Base-by-base conservation (phyloP, 2,113 vertebrate genomes). In the Megaleporinus macrocephalus region DNA sequence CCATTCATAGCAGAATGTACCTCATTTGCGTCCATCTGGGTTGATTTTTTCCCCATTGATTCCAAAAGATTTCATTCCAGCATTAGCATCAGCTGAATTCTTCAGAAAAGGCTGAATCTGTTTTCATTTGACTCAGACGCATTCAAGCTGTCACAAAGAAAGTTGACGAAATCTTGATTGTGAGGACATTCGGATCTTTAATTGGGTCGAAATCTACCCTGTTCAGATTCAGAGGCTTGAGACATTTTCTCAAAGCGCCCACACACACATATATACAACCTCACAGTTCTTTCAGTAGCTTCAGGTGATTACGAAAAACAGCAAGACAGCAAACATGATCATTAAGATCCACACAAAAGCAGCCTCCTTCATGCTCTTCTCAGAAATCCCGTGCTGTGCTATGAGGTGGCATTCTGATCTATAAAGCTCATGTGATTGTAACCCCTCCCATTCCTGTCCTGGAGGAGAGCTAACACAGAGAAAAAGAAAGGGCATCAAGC, bases 331-430 rank as follows among this genome's bases (percentile, higher is more conserved):
- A n/a, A n/a, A n/a, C n/a, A n/a, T n/a, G n/a, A n/a, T n/a, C n/a
- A n/a, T n/a, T n/a, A n/a, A n/a, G n/a, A n/a, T n/a, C n/a, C n/a
- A n/a, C n/a, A n/a, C n/a, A n/a, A n/a, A n/a, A n/a, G n/a, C n/a
- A n/a, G n/a, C n/a, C n/a, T n/a, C n/a, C n/a, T n/a, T n/a, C n/a
- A n/a, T n/a, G n/a, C n/a, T n/a, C n/a, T n/a, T n/a, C n/a, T n/a
- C n/a, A n/a, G n/a, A n/a, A n/a, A n/a, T n/a, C n/a, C n/a, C n/a
- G n/a, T n/a, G n/a, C n/a, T n/a, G n/a, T n/a, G 33, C 33, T 63
- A 82, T 70, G 65, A 79, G 59, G 53, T 62, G 57, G 24, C 15
- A 15, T 76, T 63, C 53, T 74, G 51, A 71, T 71, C 71, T 65
- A 14, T 22, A 3, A 82, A 41, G 26, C 3, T 82, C 76, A 65